These are phyloP conservation scores for Nyctalus aviator DNA, from an alignment of 2,797 vertebrate species.

Conservation along the genomic window DNA sequence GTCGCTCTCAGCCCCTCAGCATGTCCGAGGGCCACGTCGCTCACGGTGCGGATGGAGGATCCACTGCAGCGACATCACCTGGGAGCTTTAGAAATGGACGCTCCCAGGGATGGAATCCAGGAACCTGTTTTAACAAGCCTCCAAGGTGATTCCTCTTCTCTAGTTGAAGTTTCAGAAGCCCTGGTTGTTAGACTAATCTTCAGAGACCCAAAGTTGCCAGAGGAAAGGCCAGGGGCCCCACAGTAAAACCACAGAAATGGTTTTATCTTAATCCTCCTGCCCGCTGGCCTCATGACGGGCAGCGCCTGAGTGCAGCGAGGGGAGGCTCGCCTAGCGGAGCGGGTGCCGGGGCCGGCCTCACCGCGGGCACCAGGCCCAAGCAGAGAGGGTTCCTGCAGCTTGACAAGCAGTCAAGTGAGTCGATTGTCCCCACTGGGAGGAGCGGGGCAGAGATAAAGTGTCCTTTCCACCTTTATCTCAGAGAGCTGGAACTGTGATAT, in stretches of 20 bases:
- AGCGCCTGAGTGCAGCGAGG: background rate
- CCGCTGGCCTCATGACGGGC: background rate
- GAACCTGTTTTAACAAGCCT: background rate
- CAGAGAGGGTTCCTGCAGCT: background rate
- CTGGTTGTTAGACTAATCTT: background rate
- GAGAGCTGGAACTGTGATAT: background rate
- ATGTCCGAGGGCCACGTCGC: background rate
- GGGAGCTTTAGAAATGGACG: too few species aligned
- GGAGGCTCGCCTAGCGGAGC: accelerated
- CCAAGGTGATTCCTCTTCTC: background rate
- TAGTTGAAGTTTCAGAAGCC: background rate
- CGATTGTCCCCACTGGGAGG: background rate
- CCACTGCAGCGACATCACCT: accelerated
- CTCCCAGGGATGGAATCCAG: background rate
- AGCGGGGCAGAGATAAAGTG: conserved; percentile 36
- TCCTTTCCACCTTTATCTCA: conserved; percentile 54
- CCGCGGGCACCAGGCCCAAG: accelerated
- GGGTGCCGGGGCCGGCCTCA: too few species aligned
- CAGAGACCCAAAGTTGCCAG: background rate
- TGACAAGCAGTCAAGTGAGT: background rate
- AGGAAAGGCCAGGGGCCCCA: background rate
- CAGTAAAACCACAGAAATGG: background rate
- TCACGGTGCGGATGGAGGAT: background rate
- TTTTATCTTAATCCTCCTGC: background rate
- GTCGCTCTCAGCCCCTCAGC: too few species aligned